These are phyloP conservation scores for Xyrauchen texanus DNA, from an alignment of 2,113 vertebrate species.

Conservation along the genomic window DNA sequence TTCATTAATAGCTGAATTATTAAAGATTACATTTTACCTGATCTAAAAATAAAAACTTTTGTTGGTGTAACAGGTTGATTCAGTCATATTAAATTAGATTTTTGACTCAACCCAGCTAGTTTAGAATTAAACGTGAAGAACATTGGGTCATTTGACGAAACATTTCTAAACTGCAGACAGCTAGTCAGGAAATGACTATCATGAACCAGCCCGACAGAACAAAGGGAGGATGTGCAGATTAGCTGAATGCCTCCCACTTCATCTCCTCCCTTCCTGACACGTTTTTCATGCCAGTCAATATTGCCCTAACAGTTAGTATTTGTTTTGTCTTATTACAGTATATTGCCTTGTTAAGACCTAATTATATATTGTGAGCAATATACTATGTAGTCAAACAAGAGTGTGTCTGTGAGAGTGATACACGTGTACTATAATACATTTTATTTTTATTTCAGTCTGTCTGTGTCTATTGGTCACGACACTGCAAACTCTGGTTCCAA, in stretches of 20 bases:
- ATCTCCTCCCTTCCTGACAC: constrained; percentile 41
- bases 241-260: constrained; percentile 7
- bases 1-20: too few species aligned
- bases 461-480: constrained; percentile 29
- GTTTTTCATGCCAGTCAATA: constrained; percentile 15
- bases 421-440: neutral
- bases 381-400: too few species aligned
- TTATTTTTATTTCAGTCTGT: constrained; percentile 22
- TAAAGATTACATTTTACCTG: too few species aligned
- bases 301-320: neutral
- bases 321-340: too few species aligned
- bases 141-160: too few species aligned
- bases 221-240: constrained; percentile 63
- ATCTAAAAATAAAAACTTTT: too few species aligned
- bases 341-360: too few species aligned
- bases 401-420: neutral
- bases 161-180: neutral
- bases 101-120: too few species aligned
- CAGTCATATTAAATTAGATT: too few species aligned
- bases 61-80: too few species aligned
- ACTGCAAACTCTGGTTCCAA: constrained; percentile 31
- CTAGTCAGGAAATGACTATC: constrained; percentile 35
- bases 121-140: too few species aligned
- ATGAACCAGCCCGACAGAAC: constrained; percentile 41
- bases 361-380: too few species aligned